phyloP scores from a whole-genome alignment of 2,113 vertebrate genomes.

The Corythoichthys intestinalis region DNA sequence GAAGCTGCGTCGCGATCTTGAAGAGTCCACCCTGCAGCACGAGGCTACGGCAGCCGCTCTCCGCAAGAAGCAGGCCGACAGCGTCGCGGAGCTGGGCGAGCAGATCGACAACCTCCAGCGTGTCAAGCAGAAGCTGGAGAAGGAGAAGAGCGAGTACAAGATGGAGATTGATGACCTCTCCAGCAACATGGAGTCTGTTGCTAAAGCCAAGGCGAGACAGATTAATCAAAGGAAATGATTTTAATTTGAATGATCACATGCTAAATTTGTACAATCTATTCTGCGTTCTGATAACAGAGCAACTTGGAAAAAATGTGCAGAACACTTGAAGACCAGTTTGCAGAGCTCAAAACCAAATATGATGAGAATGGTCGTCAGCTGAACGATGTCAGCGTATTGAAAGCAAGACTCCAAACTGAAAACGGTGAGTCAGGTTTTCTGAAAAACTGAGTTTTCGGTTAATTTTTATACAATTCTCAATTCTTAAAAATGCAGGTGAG shows the following conservation, averaged over 20 bases:
- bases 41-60: slow-evolving; percentile 61
- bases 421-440: slow-evolving; percentile 36
- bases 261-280: not conserved
- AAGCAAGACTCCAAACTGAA: slow-evolving; percentile 57
- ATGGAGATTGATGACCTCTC: slow-evolving; percentile 65
- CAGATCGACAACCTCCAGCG: slow-evolving; percentile 64
- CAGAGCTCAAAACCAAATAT: slow-evolving; percentile 76
- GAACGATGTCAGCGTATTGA: slow-evolving; percentile 48
- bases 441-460: not conserved
- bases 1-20: slow-evolving; percentile 63
- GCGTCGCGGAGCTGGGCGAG: slow-evolving; percentile 56
- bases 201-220: slow-evolving; percentile 74
- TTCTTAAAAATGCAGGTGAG: slow-evolving; percentile 65
- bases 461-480: not conserved
- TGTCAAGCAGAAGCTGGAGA: slow-evolving; percentile 65
- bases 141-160: slow-evolving; percentile 64
- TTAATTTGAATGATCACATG: not conserved
- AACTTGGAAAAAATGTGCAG: slow-evolving; percentile 87
- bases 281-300: slow-evolving; percentile 57
- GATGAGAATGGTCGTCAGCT: slow-evolving; percentile 61
- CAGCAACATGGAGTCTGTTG: slow-evolving; percentile 60
- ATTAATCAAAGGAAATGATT: not conserved
- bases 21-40: slow-evolving; percentile 65
- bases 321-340: slow-evolving; percentile 84
- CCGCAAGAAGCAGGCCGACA: slow-evolving; percentile 63